These are phyloP conservation scores for Falco columbarius DNA, from an alignment of 2,797 vertebrate species.

Conservation along the genomic window DNA sequence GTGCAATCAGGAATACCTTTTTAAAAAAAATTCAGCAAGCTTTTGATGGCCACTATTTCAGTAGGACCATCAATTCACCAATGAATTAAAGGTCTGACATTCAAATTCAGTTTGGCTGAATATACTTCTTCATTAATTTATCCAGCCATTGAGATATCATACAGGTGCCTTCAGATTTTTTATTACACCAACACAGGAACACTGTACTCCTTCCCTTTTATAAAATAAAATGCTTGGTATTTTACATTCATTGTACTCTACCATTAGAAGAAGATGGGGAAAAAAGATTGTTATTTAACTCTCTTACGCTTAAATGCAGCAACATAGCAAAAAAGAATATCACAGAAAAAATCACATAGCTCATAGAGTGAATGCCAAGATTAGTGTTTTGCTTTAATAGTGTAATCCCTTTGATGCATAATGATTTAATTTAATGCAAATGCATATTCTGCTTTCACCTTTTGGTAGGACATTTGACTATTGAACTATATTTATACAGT, in stretches of 20 bases:
- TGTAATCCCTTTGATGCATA: slow-evolving; percentile 24
- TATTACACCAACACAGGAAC: not conserved
- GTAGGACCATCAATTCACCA: not conserved
- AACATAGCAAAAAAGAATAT: not conserved
- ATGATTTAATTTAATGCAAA: slow-evolving; percentile 34
- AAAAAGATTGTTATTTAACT: not conserved
- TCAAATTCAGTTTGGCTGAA: not conserved
- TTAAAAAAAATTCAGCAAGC: not conserved
- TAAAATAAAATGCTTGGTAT: not conserved
- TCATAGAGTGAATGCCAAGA: not conserved
- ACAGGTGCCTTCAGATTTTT: not conserved
- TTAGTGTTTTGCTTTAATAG: slow-evolving; percentile 5
- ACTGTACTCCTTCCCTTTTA: not conserved
- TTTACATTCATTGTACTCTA: not conserved
- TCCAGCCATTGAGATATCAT: not conserved
- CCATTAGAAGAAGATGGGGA: not conserved
- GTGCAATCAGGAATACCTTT: not conserved
- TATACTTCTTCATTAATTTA: not conserved
- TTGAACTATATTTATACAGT: not conserved
- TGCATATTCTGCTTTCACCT: not conserved
- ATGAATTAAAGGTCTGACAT: not conserved
- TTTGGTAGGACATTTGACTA: not conserved
- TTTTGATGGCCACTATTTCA: not conserved
- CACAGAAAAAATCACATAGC: not conserved
- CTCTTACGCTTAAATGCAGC: not conserved